Conservation (phyloP, 2,113 vertebrate species). For the Syngnathoides biaculeatus region DNA sequence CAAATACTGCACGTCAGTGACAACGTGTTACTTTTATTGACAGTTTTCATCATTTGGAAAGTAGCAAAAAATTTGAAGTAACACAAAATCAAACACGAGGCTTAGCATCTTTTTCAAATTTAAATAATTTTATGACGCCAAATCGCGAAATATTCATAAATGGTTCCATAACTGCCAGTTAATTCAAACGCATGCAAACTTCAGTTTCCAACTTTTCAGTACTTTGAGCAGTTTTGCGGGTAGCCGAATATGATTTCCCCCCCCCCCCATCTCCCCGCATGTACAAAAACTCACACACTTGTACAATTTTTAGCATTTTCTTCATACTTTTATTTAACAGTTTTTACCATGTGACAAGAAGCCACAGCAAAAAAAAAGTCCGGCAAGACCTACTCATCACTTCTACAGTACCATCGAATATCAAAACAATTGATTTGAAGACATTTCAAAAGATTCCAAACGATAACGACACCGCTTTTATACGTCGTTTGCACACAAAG, state of each 20-base stretch:
- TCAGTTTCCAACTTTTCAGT: background rate
- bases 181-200: background rate
- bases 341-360: background rate
- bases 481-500: background rate
- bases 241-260: too few species aligned
- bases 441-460: background rate
- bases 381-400: background rate
- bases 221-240: too few species aligned
- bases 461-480: background rate
- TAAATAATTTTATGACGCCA: too few species aligned
- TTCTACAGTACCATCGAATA: background rate
- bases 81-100: too few species aligned
- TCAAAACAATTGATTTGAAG: background rate
- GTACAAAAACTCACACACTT: background rate
- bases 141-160: too few species aligned
- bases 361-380: background rate
- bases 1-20: too few species aligned
- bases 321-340: background rate
- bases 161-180: background rate
- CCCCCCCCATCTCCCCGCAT: too few species aligned
- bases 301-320: background rate
- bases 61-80: too few species aligned
- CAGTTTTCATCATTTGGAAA: too few species aligned
- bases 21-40: too few species aligned
- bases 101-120: too few species aligned